Conservation (phyloP, 1,140 invertebrate genomes). For the Elysia chlorotica region DNA sequence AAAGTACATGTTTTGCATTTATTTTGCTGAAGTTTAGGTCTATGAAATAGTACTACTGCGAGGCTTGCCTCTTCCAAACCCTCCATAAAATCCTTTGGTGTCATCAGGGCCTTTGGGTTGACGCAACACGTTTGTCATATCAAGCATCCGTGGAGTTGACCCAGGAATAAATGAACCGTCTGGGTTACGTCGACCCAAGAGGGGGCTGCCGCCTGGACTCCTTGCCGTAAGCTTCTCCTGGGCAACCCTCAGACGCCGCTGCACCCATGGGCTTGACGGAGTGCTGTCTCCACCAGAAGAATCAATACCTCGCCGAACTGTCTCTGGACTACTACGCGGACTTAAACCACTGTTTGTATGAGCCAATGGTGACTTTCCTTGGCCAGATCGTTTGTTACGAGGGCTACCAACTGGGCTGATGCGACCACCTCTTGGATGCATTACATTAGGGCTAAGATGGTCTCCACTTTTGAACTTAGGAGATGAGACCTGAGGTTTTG, state of each 20-base stretch:
- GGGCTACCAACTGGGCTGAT: constrained; percentile 55
- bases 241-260: constrained; percentile 60
- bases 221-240: constrained; percentile 43
- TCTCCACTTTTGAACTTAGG: constrained; percentile 16
- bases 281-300: constrained; percentile 42
- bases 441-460: constrained; percentile 37
- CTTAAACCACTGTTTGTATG: constrained; percentile 36
- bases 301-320: constrained; percentile 34
- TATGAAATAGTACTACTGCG: constrained; percentile 46
- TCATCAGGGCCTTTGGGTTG: constrained; percentile 84
- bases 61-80: constrained; percentile 50
- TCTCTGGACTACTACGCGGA: constrained; percentile 56
- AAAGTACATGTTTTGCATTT: background rate
- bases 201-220: constrained; percentile 42
- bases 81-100: constrained; percentile 73
- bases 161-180: constrained; percentile 30
- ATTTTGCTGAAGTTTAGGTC: background rate
- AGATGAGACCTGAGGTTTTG: background rate
- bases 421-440: constrained; percentile 41
- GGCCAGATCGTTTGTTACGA: constrained; percentile 33
- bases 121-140: constrained; percentile 73
- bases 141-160: constrained; percentile 34
- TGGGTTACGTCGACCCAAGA: constrained; percentile 32
- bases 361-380: constrained; percentile 53
- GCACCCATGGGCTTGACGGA: constrained; percentile 64